A percentile compares a stretch with the other conserved stretches of the same genome.
Evolutionary conservation across 2,797 vertebrate genomes (phyloP).

Genomic region (Paedocypris micromegethes): DNA sequence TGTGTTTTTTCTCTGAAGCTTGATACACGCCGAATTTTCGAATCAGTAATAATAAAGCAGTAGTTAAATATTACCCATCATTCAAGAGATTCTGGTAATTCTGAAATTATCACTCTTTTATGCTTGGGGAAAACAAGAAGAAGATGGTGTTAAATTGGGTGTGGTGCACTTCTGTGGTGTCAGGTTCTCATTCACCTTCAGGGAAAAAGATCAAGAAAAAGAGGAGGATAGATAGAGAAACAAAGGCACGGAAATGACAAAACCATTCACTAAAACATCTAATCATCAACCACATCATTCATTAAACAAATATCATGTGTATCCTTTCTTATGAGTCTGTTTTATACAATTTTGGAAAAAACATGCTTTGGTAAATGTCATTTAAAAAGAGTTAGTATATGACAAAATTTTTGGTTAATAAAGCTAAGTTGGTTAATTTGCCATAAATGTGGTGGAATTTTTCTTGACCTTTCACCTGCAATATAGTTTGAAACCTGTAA

Average conservation of each 20-base stretch:
- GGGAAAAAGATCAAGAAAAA: slow-evolving; percentile 19
- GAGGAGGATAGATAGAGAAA: slow-evolving; percentile 13
- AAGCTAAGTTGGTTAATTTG: no score
- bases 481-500: neutral
- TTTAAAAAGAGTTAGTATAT: no score
- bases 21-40: neutral
- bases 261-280: slow-evolving; percentile 11
- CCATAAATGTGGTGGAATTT: no score
- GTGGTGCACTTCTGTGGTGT: slow-evolving; percentile 32
- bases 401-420: no score
- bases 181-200: slow-evolving; percentile 30
- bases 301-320: no score
- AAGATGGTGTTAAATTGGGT: slow-evolving; percentile 38
- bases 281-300: no score
- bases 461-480: neutral
- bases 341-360: no score
- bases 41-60: slow-evolving; percentile 19
- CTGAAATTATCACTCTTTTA: slow-evolving; percentile 14
- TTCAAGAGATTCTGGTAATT: slow-evolving; percentile 26
- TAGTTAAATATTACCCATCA: slow-evolving; percentile 3
- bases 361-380: no score
- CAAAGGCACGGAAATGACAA: slow-evolving; percentile 29
- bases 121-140: slow-evolving; percentile 20
- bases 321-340: no score
- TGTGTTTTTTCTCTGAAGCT: no score